Evolutionary conservation across 2,113 vertebrate species (phyloP).

Genomic region (Dolichallabes microphthalmus): DNA sequence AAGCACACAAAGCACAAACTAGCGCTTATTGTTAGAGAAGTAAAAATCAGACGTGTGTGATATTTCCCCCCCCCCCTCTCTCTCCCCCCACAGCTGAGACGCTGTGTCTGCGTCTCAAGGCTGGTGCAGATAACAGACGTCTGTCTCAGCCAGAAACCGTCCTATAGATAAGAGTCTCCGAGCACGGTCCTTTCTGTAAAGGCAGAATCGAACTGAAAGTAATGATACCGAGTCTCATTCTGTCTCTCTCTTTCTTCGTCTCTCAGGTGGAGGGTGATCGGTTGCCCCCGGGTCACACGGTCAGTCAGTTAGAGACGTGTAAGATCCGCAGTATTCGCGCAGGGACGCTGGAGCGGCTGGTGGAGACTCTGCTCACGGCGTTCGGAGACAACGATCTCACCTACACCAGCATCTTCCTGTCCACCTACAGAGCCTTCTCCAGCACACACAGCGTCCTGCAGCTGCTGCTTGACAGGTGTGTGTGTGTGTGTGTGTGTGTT

Average conservation of each 20-base stretch:
- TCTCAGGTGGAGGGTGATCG: conserved; percentile 80
- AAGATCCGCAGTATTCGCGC: conserved; percentile 93
- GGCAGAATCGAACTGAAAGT: not conserved
- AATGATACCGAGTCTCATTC: conserved; percentile 28
- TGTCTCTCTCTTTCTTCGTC: conserved; percentile 38
- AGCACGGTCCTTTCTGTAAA: not conserved
- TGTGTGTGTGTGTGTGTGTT: conserved; percentile 14
- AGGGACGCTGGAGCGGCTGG: conserved; percentile 90
- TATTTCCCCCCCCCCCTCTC: not conserved
- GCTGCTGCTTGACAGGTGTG: conserved; percentile 81
- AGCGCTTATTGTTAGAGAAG: not conserved
- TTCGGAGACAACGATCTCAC: conserved; percentile 93
- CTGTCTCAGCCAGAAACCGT: not conserved
- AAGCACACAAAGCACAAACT: not conserved
- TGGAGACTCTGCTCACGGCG: conserved; percentile 90
- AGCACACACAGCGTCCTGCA: conserved; percentile 83
- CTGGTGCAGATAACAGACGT: not conserved
- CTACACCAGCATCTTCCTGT: conserved; percentile 93
- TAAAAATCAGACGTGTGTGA: not conserved
- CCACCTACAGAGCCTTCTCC: conserved; percentile 88
- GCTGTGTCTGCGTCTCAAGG: not conserved
- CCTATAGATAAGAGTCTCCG: not conserved
- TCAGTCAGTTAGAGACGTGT: conserved; percentile 91
- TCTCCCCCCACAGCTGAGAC: not conserved
- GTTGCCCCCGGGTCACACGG: conserved; percentile 85